Percentiles rank a stretch among this genome's conserved stretches.
These are phyloP conservation scores for Novumbra hubbsi DNA, from an alignment of 2,797 vertebrate species.

Conservation along the genomic window DNA sequence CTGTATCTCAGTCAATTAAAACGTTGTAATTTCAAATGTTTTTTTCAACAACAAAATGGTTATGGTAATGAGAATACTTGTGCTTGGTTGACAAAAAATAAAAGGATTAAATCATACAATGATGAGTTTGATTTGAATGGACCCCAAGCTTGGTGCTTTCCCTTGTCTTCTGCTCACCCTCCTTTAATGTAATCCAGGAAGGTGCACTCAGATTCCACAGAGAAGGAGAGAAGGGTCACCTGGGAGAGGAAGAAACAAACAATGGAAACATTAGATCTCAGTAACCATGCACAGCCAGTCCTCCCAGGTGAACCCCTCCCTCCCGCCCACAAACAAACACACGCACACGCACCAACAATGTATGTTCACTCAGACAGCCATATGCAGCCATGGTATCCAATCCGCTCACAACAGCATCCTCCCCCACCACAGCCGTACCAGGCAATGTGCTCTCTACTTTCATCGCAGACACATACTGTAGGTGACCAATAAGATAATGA, in stretches of 20 bases:
- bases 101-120: too few relatives aligned
- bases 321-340: too few relatives aligned
- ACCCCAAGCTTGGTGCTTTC: too few relatives aligned
- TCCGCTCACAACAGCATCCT: conserved; percentile 11
- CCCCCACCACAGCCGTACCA: conserved; percentile 9
- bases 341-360: neutral
- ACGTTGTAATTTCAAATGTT: too few relatives aligned
- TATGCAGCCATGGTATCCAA: neutral
- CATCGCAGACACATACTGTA: neutral
- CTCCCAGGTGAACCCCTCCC: too few relatives aligned
- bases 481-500: conserved; percentile 33
- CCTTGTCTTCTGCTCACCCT: conserved; percentile 79
- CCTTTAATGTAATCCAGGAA: conserved; percentile 98
- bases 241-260: conserved; percentile 42
- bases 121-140: too few relatives aligned
- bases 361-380: neutral
- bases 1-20: too few relatives aligned
- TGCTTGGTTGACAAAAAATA: too few relatives aligned
- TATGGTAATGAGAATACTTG: too few relatives aligned
- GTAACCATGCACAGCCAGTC: neutral
- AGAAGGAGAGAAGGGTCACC: conserved; percentile 93
- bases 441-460: neutral
- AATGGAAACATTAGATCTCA: neutral
- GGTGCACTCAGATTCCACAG: conserved; percentile 91
- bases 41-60: too few relatives aligned